Evolutionary conservation across 2,888 invertebrate genomes (phyloP).

Genomic region (Rhagonycha fulva): DNA sequence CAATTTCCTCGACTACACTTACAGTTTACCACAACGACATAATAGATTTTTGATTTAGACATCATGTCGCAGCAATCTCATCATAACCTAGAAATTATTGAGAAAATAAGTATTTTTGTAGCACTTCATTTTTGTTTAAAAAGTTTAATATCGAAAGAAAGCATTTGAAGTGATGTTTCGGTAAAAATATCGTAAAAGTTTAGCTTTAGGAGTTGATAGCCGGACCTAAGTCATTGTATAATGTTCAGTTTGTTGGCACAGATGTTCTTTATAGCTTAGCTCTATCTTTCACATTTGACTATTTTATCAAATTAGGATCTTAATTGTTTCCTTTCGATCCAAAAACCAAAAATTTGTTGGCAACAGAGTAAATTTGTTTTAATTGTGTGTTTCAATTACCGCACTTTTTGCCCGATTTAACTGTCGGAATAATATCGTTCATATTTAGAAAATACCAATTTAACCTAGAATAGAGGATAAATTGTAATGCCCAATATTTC

Average conservation of each 20-base stretch:
- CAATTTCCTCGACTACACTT: not conserved
- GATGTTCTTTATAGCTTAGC: not conserved
- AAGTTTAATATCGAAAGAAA: not conserved
- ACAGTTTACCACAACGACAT: not conserved
- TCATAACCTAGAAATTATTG: not conserved
- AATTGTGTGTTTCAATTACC: not conserved
- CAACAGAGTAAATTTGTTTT: not conserved
- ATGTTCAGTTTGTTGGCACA: not conserved
- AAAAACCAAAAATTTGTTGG: not conserved
- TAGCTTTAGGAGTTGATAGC: not conserved
- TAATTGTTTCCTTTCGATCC: not conserved
- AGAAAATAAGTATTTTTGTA: not conserved
- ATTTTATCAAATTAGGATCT: not conserved
- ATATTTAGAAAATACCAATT: not conserved
- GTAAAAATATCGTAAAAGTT: not conserved
- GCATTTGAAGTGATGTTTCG: not conserved
- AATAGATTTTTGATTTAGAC: not conserved
- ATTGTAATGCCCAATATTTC: slow-evolving; percentile 8
- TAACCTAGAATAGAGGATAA: not conserved
- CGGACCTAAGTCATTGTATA: not conserved
- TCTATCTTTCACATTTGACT: not conserved
- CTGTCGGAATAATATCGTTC: not conserved
- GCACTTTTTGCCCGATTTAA: not conserved
- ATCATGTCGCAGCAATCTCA: not conserved
- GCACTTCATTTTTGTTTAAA: not conserved